Conservation (phyloP, 1,140 invertebrate genomes). For the Megalonaias nervosa region DNA sequence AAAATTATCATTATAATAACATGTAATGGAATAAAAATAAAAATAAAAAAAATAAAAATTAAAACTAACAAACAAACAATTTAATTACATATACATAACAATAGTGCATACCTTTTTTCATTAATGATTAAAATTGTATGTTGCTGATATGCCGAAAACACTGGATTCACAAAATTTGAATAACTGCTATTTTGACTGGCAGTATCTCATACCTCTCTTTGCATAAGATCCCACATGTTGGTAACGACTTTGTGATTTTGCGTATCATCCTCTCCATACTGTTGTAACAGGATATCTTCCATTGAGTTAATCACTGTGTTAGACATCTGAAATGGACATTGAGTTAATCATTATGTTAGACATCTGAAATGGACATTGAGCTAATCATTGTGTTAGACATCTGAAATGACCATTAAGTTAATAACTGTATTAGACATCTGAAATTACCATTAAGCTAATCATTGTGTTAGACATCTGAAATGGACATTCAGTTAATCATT, state of each 20-base stretch:
- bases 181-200: neutral
- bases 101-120: neutral
- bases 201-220: conserved; percentile 36
- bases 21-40: no score
- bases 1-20: no score
- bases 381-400: no score
- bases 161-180: neutral
- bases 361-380: no score
- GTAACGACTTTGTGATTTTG: conserved; percentile 43
- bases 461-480: no score
- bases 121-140: neutral
- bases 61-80: no score
- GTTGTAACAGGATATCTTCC: conserved; percentile 37
- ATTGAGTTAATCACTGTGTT: conserved; percentile 39
- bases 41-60: no score
- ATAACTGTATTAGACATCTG: no score
- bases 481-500: no score
- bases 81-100: no score
- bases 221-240: conserved; percentile 49
- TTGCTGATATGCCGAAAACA: neutral
- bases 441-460: no score
- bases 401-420: no score
- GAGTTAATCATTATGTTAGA: neutral
- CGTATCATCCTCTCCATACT: conserved; percentile 44
- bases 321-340: conserved; percentile 33